phyloP scores from a whole-genome alignment of 2,888 invertebrate species.

The Polydrusus pterygomalis region DNA sequence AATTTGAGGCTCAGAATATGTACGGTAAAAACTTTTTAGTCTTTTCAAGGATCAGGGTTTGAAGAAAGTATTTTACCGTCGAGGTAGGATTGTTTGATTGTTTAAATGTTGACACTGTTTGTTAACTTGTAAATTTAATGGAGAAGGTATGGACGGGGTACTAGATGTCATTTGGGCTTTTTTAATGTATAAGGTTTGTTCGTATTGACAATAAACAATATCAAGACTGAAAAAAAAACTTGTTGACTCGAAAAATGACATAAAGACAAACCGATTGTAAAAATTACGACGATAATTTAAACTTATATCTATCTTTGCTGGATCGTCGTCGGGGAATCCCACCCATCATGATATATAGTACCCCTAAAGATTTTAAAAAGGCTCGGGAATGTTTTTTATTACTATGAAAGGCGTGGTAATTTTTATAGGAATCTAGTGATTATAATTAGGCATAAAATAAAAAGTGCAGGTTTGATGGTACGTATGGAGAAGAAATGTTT shows the following conservation, averaged over 20 bases:
- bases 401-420: not conserved
- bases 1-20: slow-evolving; percentile 8
- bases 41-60: slow-evolving; percentile 19
- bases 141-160: not conserved
- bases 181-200: no score
- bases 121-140: not conserved
- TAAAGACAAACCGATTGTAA: no score
- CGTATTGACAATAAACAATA: not conserved
- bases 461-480: no score
- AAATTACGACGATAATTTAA: no score
- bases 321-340: no score
- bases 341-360: not conserved
- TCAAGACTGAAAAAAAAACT: not conserved
- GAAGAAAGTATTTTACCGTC: not conserved
- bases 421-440: slow-evolving; percentile 14
- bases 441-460: not conserved
- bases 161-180: not conserved
- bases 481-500: no score
- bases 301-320: no score
- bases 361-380: not conserved
- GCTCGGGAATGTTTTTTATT: not conserved
- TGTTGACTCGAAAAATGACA: not conserved
- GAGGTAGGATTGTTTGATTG: not conserved
- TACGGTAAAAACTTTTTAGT: not conserved
- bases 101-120: not conserved